Conservation (phyloP, 2,797 vertebrate genomes). For the Sebastes umbrosus region DNA sequence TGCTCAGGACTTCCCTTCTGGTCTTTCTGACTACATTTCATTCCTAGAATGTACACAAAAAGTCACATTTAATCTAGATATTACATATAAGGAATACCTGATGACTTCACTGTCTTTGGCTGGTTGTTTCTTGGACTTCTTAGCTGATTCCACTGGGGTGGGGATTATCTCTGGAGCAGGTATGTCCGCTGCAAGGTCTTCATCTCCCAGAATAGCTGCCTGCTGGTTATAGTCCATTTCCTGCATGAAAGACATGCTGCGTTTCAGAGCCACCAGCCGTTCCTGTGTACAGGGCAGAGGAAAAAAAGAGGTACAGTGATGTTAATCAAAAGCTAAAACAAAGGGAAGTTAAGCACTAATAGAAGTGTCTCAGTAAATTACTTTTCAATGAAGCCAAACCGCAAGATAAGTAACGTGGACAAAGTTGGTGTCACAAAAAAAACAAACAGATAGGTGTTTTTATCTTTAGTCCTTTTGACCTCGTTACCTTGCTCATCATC, state of each 20-base stretch:
- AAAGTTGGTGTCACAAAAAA: background rate
- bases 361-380: background rate
- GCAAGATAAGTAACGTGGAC: background rate
- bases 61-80: background rate
- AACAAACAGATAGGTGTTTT: background rate
- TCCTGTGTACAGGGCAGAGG: constrained; percentile 91
- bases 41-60: background rate
- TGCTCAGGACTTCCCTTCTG: background rate
- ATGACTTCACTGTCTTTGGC: constrained; percentile 94
- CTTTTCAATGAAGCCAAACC: background rate
- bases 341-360: background rate
- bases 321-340: background rate
- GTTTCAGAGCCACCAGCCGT: constrained; percentile 97
- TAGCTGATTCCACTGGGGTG: constrained; percentile 89
- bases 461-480: background rate
- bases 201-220: constrained; percentile 95
- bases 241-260: constrained; percentile 99
- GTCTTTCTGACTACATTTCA: background rate
- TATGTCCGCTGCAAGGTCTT: constrained; percentile 88
- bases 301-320: constrained; percentile 69
- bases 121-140: constrained; percentile 94
- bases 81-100: constrained; percentile 80
- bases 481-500: constrained; percentile 99
- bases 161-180: constrained; percentile 90
- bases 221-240: constrained; percentile 99